Evolutionary conservation across 2,113 vertebrate species (phyloP).

Genomic region (Hemibagrus wyckioides): DNA sequence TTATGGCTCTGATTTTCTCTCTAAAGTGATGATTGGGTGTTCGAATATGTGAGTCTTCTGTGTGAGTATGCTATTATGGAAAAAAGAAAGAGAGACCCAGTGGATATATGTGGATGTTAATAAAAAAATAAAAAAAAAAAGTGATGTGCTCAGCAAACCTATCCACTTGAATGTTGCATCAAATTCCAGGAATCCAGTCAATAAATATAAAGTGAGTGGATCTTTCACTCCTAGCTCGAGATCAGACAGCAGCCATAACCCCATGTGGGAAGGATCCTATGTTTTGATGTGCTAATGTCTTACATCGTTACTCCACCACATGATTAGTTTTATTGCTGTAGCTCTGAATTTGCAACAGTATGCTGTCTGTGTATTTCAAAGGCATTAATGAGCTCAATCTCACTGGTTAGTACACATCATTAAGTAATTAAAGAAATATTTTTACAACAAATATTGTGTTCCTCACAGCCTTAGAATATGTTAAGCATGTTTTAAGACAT

Average conservation of each 20-base stretch:
- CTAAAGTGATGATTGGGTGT: background rate
- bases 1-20: background rate
- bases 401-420: conserved; percentile 39
- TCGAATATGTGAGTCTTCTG: background rate
- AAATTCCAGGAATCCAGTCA: conserved; percentile 21
- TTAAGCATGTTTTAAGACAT: conserved; percentile 60
- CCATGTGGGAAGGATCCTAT: conserved; percentile 31
- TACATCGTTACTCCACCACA: conserved; percentile 47
- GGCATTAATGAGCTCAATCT: conserved; percentile 28
- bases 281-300: conserved; percentile 51
- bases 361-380: conserved; percentile 32
- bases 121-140: background rate
- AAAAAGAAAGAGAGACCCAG: background rate
- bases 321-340: conserved; percentile 32
- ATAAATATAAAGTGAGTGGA: conserved; percentile 15
- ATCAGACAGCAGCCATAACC: conserved; percentile 27
- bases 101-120: background rate
- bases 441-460: background rate
- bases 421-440: conserved; percentile 42
- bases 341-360: conserved; percentile 26
- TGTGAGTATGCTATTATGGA: background rate
- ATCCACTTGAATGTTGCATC: background rate
- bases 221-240: conserved; percentile 24
- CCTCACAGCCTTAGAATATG: conserved; percentile 23
- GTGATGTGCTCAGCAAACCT: background rate